Evolutionary conservation across 1,140 invertebrate species (phyloP), one percentile per base, ranked within the genome.

Genomic region (Tetranychus urticae): DNA sequence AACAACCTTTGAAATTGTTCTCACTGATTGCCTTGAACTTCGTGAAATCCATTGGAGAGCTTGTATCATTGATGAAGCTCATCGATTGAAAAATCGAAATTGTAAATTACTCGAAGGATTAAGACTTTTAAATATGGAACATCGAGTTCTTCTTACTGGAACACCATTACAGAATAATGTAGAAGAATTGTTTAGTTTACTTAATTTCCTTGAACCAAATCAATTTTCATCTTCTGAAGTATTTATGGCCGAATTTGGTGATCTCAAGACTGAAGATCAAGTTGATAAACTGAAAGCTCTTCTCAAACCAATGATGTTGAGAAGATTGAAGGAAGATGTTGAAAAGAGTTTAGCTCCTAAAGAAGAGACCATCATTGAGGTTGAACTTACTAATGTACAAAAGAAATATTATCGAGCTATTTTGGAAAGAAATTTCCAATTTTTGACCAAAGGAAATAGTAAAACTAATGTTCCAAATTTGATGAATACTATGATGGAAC

Each of bases 401-500:
- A 99, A 99, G 77, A 98, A 99, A 76, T 99, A 98, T 75, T 99
- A 99, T 71, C 79, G 96, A 68, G 96, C 92, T 66, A 99, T 99
- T 71, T 77, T 99, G 62, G 96, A 99, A 72, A 80, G 87, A 68
- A 99, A 99, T 75, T 99, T 99, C 71, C 86, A 88, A 63, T 98
- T 99, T 74, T 77, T 99, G 36, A 83, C 88, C 36, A 98, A 98
- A 77, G 92, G 92, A 35, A 88, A 85, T 0, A 88, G 86, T 2
- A 85, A 86, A 52, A 82, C 88, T 63, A 92, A 92, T 74, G 88
- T 97, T 68, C 94, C 94, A 45, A 97, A 94, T 77, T 78, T 99
- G 46, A 97, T 99, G 90, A 99, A 99, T 71, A 98, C 93, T 0
- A 97, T 99, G 93, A 99, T 99, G 96, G 94, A 99, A 73, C 72